Evolutionary conservation across 2,888 invertebrate genomes (phyloP).

Genomic region (Spilarctia lutea): DNA sequence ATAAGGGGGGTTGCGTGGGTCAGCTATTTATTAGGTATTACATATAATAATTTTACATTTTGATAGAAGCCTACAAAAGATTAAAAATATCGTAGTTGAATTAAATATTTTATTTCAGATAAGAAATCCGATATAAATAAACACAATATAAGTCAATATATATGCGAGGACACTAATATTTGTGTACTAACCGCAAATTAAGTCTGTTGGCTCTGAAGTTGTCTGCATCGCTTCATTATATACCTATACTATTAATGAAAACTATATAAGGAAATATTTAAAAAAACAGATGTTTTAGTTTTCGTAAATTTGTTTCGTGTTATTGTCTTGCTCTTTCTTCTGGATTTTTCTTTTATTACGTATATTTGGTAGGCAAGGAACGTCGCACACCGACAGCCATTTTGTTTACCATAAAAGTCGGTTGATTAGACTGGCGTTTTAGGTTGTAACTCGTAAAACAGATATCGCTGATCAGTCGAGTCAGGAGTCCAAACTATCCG

Average conservation of each 20-base stretch:
- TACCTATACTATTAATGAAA: background rate
- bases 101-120: background rate
- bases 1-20: no score
- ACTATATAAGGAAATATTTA: background rate
- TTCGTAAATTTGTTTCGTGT: background rate
- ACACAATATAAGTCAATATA: no score
- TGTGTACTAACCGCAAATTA: no score
- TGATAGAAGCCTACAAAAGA: background rate
- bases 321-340: background rate
- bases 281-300: background rate
- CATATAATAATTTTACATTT: no score
- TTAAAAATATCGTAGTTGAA: background rate
- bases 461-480: slow-evolving; percentile 14
- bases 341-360: background rate
- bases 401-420: slow-evolving; percentile 36
- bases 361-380: background rate
- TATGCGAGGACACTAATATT: no score
- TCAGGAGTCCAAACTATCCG: slow-evolving; percentile 12
- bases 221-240: background rate
- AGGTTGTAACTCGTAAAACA: slow-evolving; percentile 40
- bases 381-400: slow-evolving; percentile 18
- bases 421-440: slow-evolving; percentile 27
- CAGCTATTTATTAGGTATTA: no score
- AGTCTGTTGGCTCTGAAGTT: no score
- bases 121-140: no score